Percentiles rank a stretch among this genome's conserved stretches.
These are phyloP conservation scores for Thymelicus sylvestris DNA, from an alignment of 2,888 invertebrate species.

Conservation along the genomic window DNA sequence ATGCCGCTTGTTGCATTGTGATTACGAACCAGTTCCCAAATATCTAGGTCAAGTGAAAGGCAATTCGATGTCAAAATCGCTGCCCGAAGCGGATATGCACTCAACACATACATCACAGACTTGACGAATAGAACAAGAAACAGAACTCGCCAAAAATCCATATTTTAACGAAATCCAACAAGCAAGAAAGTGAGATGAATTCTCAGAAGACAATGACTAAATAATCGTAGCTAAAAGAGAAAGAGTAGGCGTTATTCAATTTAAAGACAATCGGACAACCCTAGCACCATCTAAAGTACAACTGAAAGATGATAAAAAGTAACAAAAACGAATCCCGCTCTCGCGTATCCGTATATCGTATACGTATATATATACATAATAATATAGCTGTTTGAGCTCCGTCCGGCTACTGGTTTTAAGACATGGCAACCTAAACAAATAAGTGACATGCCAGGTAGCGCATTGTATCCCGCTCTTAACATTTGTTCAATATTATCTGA, in stretches of 20 bases:
- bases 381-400: slow-evolving; percentile 63
- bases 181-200: slow-evolving; percentile 8
- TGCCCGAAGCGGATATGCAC: slow-evolving; percentile 58
- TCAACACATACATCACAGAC: slow-evolving; percentile 17
- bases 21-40: slow-evolving; percentile 80
- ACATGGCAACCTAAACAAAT: slow-evolving; percentile 80
- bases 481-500: slow-evolving; percentile 81
- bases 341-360: slow-evolving; percentile 54
- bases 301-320: slow-evolving; percentile 73
- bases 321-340: slow-evolving; percentile 73
- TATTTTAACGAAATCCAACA: neutral
- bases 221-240: neutral
- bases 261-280: slow-evolving; percentile 35
- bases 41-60: slow-evolving; percentile 84
- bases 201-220: neutral
- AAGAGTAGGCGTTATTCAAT: neutral
- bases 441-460: slow-evolving; percentile 77
- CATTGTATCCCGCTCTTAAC: slow-evolving; percentile 71
- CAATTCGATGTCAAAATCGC: slow-evolving; percentile 71
- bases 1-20: slow-evolving; percentile 66
- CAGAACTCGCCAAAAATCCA: neutral
- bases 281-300: slow-evolving; percentile 61
- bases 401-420: slow-evolving; percentile 80
- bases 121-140: slow-evolving; percentile 6
- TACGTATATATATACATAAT: slow-evolving; percentile 54